Evolutionary conservation across 2,113 vertebrate species (phyloP).

Genomic region (Melospiza melodia): DNA sequence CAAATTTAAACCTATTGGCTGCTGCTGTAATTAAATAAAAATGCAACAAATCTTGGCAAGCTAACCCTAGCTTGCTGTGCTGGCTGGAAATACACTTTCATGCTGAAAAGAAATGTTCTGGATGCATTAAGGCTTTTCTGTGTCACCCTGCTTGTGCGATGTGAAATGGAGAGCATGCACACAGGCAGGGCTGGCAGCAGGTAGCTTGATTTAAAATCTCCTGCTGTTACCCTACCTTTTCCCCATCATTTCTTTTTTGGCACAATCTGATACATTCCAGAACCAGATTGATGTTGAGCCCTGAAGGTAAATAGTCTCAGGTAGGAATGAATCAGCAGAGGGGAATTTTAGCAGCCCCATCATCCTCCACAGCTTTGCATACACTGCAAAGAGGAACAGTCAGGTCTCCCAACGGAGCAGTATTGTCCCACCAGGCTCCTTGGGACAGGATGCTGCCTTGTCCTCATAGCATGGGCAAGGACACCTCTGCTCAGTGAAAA

Average conservation of each 20-base stretch:
- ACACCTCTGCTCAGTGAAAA: neutral
- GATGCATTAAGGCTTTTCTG: neutral
- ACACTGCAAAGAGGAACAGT: fast-evolving
- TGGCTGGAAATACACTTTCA: neutral
- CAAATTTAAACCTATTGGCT: conserved; percentile 32
- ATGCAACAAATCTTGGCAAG: conserved; percentile 9
- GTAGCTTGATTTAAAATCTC: neutral
- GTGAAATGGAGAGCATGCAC: fast-evolving
- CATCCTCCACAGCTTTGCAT: neutral
- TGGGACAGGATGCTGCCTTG: neutral
- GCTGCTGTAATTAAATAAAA: conserved; percentile 24
- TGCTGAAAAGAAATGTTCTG: neutral
- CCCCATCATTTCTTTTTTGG: neutral
- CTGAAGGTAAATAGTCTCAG: neutral
- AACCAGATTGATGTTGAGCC: neutral
- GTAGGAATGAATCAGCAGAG: neutral
- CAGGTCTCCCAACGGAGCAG: neutral
- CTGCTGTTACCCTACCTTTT: fast-evolving
- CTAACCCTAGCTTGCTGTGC: neutral
- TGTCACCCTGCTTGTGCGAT: neutral
- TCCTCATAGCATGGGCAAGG: fast-evolving
- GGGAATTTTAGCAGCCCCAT: neutral
- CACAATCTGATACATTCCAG: neutral
- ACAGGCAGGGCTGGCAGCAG: neutral
- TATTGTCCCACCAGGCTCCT: neutral